Conservation (phyloP, 2,113 vertebrate genomes). For the Lonchura striata region DNA sequence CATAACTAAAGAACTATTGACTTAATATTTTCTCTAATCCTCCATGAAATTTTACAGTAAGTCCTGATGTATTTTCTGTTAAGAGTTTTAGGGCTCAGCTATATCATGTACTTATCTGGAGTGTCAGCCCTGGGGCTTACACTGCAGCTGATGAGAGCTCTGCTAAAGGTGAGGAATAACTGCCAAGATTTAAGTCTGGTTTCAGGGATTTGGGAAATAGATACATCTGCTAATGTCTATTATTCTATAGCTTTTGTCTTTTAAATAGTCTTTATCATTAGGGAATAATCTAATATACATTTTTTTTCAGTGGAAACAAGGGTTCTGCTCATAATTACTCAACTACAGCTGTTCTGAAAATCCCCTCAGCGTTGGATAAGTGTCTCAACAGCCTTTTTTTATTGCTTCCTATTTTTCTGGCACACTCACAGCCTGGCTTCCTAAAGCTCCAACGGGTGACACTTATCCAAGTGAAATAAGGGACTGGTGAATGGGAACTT, state of each 20-base stretch:
- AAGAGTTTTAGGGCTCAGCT: conserved; percentile 34
- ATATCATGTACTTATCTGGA: not conserved
- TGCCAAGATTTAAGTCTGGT: not conserved
- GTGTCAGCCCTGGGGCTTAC: not conserved
- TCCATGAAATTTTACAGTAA: conserved; percentile 54
- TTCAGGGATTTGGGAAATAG: not conserved
- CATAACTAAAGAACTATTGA: conserved; percentile 44
- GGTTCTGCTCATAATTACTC: not conserved
- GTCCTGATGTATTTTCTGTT: conserved; percentile 46
- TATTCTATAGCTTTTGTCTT: not conserved
- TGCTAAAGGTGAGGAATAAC: conserved; percentile 11
- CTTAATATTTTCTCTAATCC: conserved; percentile 55
- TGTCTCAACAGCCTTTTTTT: not conserved
- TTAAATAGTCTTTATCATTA: not conserved
- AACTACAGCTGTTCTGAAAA: not conserved
- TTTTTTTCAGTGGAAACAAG: not conserved
- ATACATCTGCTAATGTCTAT: not conserved
- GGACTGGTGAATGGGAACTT: not conserved
- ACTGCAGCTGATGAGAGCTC: not conserved
- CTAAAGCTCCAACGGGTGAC: not conserved
- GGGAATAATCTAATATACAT: not conserved
- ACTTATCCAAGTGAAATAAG: not conserved
- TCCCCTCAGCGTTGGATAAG: not conserved
- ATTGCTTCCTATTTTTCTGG: not conserved
- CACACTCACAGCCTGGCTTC: not conserved